A percentile compares a stretch with the other conserved stretches of the same genome.
These are phyloP conservation scores for Idaea straminata DNA, from an alignment of 2,888 invertebrate species.

Conservation along the genomic window DNA sequence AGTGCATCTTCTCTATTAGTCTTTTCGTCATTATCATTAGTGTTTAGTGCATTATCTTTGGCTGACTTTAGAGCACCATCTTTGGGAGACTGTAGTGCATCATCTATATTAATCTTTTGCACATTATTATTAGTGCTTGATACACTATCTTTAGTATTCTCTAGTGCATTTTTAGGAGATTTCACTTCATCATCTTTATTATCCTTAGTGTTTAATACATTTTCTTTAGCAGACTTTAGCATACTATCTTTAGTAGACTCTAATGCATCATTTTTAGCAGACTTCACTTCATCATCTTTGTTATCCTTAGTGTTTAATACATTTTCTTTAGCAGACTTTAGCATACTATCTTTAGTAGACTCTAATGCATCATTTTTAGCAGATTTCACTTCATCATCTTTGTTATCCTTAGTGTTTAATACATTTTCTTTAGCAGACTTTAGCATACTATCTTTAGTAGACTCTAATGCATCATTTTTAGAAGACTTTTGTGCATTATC, in stretches of 20 bases:
- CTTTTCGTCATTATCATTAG: neutral
- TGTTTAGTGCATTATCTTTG: neutral
- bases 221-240: neutral
- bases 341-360: neutral
- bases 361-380: neutral
- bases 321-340: neutral
- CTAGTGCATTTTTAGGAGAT: neutral
- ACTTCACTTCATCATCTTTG: too few relatives aligned
- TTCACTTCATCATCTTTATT: neutral
- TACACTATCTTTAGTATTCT: neutral
- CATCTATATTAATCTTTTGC: neutral
- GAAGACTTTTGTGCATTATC: slow-evolving; percentile 10
- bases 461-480: neutral
- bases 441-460: neutral
- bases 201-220: neutral
- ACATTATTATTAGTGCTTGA: neutral
- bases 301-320: too few relatives aligned
- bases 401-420: slow-evolving; percentile 1
- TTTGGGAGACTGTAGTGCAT: neutral
- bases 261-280: neutral
- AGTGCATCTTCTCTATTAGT: neutral
- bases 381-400: slow-evolving; percentile 11
- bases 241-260: neutral
- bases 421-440: too few relatives aligned
- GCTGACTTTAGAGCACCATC: neutral